These are phyloP conservation scores for Galerucella calmariensis DNA, from an alignment of 2,888 invertebrate genomes.

Conservation along the genomic window DNA sequence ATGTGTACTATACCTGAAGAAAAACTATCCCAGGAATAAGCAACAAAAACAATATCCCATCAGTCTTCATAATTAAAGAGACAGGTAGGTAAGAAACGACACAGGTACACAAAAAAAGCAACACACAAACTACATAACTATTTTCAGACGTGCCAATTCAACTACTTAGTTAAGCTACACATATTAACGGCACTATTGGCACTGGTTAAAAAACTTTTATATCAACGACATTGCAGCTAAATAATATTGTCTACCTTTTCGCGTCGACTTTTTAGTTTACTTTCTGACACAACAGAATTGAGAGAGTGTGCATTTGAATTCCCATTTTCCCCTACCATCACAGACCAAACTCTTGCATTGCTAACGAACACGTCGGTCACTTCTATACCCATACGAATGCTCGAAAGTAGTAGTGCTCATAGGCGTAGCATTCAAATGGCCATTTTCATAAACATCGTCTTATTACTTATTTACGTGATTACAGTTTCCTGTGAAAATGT, in stretches of 20 bases:
- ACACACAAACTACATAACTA: conserved; percentile 30
- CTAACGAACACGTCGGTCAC: conserved; percentile 12
- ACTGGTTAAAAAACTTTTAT: conserved; percentile 23
- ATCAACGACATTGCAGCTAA: conserved; percentile 23
- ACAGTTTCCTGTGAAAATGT: too few relatives aligned
- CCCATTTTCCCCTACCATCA: conserved; percentile 32
- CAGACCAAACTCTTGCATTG: conserved; percentile 23
- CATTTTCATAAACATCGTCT: background rate
- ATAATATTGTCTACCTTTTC: conserved; percentile 17
- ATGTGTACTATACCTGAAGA: conserved; percentile 22
- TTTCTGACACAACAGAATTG: conserved; percentile 22
- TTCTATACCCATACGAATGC: conserved; percentile 14
- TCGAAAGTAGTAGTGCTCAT: conserved; percentile 25
- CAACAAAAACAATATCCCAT: conserved; percentile 31
- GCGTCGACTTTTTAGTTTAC: conserved; percentile 21
- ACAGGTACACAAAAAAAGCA: conserved; percentile 26
- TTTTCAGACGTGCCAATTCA: conserved; percentile 19
- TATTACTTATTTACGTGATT: too few relatives aligned
- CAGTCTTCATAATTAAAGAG: conserved; percentile 35
- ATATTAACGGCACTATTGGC: conserved; percentile 28
- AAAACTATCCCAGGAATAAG: conserved; percentile 22
- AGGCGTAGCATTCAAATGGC: conserved; percentile 17
- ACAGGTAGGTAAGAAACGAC: conserved; percentile 21
- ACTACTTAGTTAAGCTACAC: conserved; percentile 14
- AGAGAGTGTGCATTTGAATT: conserved; percentile 30